Base-by-base conservation (phyloP, 2,888 invertebrate species). In the Dryococelus australis region DNA sequence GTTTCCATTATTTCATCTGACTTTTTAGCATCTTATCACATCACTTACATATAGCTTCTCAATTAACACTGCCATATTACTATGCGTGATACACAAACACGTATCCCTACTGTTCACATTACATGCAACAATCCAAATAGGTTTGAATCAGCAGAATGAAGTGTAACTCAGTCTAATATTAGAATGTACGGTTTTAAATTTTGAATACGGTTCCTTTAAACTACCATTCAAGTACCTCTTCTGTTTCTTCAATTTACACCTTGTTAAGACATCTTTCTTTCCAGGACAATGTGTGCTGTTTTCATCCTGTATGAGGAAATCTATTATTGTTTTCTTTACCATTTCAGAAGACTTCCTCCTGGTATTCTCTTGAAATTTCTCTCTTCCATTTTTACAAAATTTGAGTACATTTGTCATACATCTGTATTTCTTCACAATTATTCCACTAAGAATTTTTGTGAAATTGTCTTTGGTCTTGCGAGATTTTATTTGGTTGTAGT, bases 401-500 rank as follows among this genome's bases (percentile, higher is more conserved):
- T 51, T 65, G 65, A 65, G 16, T 65, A 65, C 65, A 65, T 65
- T 65, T 8, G 20, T 65, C 65, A 65, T 65, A 16, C 65, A 65
- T 65, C 13, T 65, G 13, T 65, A 65, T 65, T 65, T 65, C 65
- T 65, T 65, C 20, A 65, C 65, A 12, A 65, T 65, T 65, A 5
- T 65, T 65, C 65, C 65, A 65, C 10, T 16, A 65, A 65, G 8
- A 65, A 65, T 16, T 65, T 16, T 65, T 65, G 8, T 16, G 65
- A 65, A 65, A 65, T 20, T 20, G 20, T 65, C n/a, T n/a, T 65
- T 65, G 5, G 65, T 65, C 65, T 65, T 65, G 65, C 16, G 65
- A 65, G 65, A 65, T 65, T 65, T 65, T 65, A 65, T 65, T 65
- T 65, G 65, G 65, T 65, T 65, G 65, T 65, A 65, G 16, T 65